phyloP scores from a whole-genome alignment of 2,888 invertebrate genomes.

The Malachius bipustulatus region DNA sequence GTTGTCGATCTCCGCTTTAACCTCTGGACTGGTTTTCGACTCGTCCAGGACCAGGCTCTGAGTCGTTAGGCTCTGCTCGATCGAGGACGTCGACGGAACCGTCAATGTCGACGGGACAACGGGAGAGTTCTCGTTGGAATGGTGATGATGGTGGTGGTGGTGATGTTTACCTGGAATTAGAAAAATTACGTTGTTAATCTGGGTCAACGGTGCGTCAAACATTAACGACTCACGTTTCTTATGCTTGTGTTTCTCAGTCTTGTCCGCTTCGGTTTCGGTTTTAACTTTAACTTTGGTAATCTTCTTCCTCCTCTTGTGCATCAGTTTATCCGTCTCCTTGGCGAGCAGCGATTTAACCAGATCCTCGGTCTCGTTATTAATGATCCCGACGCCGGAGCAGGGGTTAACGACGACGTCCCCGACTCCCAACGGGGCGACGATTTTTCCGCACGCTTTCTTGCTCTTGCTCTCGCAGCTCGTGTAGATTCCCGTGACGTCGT shows the following conservation, averaged over 20 bases:
- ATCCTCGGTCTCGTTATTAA: constrained; percentile 20
- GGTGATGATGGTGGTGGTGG: constrained; percentile 7
- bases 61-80: background rate
- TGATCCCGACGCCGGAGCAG: constrained; percentile 5
- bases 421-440: constrained; percentile 27
- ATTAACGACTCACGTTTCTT: constrained; percentile 27
- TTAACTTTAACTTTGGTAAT: constrained; percentile 27
- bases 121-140: constrained; percentile 4
- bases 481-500: constrained; percentile 24
- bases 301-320: constrained; percentile 28
- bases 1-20: constrained; percentile 29
- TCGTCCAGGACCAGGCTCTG: too few species aligned
- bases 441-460: constrained; percentile 33
- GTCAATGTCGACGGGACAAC: background rate
- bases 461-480: constrained; percentile 25
- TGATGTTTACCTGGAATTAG: constrained; percentile 11
- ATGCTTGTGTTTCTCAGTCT: constrained; percentile 30
- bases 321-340: constrained; percentile 25
- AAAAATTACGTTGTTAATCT: too few species aligned
- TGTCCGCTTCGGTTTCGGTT: constrained; percentile 22
- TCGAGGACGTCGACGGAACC: constrained; percentile 2
- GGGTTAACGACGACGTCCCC: constrained; percentile 14
- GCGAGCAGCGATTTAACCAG: constrained; percentile 27
- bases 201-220: too few species aligned
- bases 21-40: constrained; percentile 13